phyloP scores from a whole-genome alignment of 2,888 invertebrate species.

The Xanthia icteritia region DNA sequence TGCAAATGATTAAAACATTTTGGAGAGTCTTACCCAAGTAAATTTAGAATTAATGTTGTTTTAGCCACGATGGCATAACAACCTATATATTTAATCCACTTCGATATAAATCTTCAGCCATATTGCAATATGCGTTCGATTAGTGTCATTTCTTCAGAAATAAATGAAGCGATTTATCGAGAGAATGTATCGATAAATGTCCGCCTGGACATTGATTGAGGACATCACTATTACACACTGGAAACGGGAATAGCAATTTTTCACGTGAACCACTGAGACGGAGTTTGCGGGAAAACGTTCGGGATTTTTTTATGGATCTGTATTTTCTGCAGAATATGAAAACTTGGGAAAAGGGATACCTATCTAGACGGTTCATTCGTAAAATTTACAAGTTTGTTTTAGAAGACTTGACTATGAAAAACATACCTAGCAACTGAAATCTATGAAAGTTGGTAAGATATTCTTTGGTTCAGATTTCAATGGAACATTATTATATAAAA shows the following conservation, averaged over 20 bases:
- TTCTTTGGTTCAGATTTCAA: not conserved
- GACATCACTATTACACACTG: constrained; percentile 49
- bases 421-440: not conserved
- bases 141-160: constrained; percentile 30
- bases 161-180: constrained; percentile 52
- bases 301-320: constrained; percentile 32
- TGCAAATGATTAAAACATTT: not conserved
- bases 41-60: not conserved
- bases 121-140: constrained; percentile 22
- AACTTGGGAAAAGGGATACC: not conserved
- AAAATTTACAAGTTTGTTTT: not conserved
- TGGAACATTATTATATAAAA: not conserved
- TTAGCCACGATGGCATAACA: not conserved
- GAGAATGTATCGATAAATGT: constrained; percentile 51
- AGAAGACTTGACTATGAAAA: not conserved
- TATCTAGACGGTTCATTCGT: not conserved
- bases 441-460: not conserved
- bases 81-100: not conserved
- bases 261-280: constrained; percentile 36
- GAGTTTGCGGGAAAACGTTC: constrained; percentile 34
- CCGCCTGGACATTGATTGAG: constrained; percentile 55
- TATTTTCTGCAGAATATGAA: constrained; percentile 26
- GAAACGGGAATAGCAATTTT: constrained; percentile 44
- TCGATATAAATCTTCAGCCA: constrained; percentile 9
- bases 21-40: not conserved